These are phyloP conservation scores for Pantherophis guttatus DNA, from an alignment of 2,113 vertebrate genomes.

Conservation along the genomic window DNA sequence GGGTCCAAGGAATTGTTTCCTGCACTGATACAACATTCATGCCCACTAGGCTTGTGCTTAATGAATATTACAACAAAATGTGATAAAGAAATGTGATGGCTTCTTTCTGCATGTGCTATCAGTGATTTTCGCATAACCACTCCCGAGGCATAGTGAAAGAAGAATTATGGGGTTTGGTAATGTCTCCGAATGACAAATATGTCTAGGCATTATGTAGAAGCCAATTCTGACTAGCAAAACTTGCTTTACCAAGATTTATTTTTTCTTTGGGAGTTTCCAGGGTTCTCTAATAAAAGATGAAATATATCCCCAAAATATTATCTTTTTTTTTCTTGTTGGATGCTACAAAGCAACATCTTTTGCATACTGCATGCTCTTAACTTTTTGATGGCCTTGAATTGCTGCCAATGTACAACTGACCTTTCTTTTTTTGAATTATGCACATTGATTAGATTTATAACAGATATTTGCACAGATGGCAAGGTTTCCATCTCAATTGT, in stretches of 20 bases:
- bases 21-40: fast-evolving
- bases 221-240: constrained; percentile 1
- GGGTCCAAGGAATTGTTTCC: background rate
- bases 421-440: background rate
- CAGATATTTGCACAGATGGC: background rate
- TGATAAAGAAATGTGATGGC: background rate
- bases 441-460: background rate
- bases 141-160: background rate
- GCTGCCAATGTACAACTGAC: background rate
- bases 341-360: background rate
- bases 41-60: fast-evolving
- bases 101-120: background rate
- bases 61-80: background rate
- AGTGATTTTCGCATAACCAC: fast-evolving
- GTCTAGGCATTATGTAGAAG: background rate
- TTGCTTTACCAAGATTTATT: background rate
- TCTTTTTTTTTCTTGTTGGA: background rate
- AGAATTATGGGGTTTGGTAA: background rate
- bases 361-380: background rate
- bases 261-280: background rate
- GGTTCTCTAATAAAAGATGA: background rate
- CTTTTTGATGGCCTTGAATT: background rate
- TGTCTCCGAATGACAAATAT: background rate
- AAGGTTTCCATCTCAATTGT: background rate
- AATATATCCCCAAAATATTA: background rate